These are phyloP conservation scores for Notechis scutatus DNA, from an alignment of 2,113 vertebrate species.

Conservation along the genomic window DNA sequence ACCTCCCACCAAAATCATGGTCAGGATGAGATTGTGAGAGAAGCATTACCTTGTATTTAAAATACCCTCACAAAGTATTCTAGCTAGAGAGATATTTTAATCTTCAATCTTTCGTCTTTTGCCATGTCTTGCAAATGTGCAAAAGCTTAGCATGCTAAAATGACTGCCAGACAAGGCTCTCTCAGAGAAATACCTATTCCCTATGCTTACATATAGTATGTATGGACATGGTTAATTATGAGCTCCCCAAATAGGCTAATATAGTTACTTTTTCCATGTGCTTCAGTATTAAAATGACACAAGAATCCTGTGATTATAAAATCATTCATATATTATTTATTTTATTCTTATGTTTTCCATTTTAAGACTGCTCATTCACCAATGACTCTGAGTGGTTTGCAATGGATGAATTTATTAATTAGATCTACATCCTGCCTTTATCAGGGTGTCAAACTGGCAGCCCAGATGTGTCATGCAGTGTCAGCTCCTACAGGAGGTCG, in stretches of 20 bases:
- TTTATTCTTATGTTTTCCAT: not conserved
- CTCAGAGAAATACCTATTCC: not conserved
- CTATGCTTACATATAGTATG: not conserved
- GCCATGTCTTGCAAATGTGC: not conserved
- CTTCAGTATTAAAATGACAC: not conserved
- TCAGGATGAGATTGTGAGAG: not conserved
- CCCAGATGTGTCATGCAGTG: too few species aligned
- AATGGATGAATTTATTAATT: not conserved
- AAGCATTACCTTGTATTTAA: not conserved
- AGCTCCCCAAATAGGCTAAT: not conserved
- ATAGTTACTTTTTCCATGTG: not conserved
- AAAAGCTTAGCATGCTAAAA: not conserved
- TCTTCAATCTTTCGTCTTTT: not conserved
- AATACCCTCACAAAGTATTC: not conserved
- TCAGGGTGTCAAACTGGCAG: too few species aligned
- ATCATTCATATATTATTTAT: not conserved
- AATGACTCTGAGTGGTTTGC: not conserved
- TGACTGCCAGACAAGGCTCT: not conserved
- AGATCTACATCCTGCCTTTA: not conserved
- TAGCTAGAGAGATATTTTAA: not conserved
- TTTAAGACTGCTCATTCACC: not conserved
- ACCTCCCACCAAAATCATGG: not conserved
- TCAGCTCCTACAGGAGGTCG: too few species aligned
- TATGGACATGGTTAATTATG: not conserved
- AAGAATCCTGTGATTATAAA: not conserved